Conservation (phyloP, 53 echinoderm and acorn worm species). For the Crossaster papposus region DNA sequence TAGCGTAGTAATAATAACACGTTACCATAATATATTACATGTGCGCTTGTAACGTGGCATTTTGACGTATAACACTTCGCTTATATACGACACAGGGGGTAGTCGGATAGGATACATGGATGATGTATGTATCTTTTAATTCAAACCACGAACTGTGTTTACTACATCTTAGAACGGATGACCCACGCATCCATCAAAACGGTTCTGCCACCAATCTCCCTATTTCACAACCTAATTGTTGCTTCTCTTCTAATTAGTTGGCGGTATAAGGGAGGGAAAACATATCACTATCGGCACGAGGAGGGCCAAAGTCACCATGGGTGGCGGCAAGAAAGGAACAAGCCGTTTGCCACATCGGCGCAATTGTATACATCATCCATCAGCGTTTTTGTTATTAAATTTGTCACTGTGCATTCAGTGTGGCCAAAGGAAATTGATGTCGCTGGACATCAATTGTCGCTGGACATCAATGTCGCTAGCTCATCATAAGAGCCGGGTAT, state of each 20-base stretch:
- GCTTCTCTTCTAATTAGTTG: slow-evolving; percentile 5
- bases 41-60: no score
- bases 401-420: background rate
- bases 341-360: background rate
- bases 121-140: background rate
- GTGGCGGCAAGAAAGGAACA: background rate
- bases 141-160: background rate
- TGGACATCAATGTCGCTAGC: background rate
- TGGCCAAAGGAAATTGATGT: slow-evolving; percentile 12
- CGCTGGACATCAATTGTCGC: background rate
- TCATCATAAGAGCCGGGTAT: background rate
- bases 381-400: background rate
- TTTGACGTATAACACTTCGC: no score
- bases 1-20: no score
- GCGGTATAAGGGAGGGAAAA: background rate
- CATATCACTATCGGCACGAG: background rate
- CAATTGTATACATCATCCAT: background rate
- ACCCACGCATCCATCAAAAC: background rate
- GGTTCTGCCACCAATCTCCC: background rate
- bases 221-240: background rate
- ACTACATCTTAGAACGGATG: background rate
- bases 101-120: background rate
- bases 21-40: no score
- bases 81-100: no score
- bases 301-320: background rate